phyloP scores from a whole-genome alignment of 2,888 invertebrate species.

The Lucinisca nassula region DNA sequence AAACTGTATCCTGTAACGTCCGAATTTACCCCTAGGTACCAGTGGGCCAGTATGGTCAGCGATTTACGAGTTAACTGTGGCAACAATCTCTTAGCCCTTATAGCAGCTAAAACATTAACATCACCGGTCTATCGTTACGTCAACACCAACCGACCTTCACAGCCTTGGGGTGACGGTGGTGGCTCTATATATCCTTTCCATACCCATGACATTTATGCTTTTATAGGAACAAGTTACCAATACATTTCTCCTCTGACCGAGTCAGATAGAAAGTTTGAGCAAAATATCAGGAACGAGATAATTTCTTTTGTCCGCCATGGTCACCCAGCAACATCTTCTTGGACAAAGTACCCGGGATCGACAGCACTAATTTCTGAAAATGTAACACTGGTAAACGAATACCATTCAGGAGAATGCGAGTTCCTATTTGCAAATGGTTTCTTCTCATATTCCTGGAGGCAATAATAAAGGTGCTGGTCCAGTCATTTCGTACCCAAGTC shows the following conservation, averaged over 20 bases:
- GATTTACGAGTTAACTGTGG: slow-evolving; percentile 83
- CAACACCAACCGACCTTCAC: slow-evolving; percentile 43
- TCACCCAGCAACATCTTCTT: slow-evolving; percentile 9
- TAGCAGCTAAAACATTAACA: slow-evolving; percentile 65
- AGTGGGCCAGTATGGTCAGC: slow-evolving; percentile 81
- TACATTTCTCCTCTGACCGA: slow-evolving; percentile 46
- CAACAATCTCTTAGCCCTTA: slow-evolving; percentile 69
- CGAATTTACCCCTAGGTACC: slow-evolving; percentile 72
- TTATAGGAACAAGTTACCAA: slow-evolving; percentile 66
- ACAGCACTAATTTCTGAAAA: slow-evolving; percentile 30
- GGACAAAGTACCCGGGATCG: slow-evolving; percentile 21
- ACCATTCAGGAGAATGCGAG: slow-evolving; percentile 50
- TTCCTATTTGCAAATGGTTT: slow-evolving; percentile 54
- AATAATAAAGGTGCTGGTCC: too few species aligned
- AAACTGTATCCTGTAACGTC: slow-evolving; percentile 68
- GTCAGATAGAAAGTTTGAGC: slow-evolving; percentile 18
- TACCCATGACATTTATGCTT: slow-evolving; percentile 76
- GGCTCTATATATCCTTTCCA: slow-evolving; percentile 74
- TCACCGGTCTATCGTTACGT: slow-evolving; percentile 79
- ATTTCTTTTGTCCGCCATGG: slow-evolving; percentile 33
- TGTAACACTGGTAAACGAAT: slow-evolving; percentile 16
- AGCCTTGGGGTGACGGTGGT: slow-evolving; percentile 59
- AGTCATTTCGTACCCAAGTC: too few species aligned
- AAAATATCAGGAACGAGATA: slow-evolving; percentile 27
- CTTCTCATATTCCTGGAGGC: slow-evolving; percentile 54